These are phyloP conservation scores for Cephalopachus bancanus DNA, from an alignment of 2,797 vertebrate genomes.

Conservation along the genomic window DNA sequence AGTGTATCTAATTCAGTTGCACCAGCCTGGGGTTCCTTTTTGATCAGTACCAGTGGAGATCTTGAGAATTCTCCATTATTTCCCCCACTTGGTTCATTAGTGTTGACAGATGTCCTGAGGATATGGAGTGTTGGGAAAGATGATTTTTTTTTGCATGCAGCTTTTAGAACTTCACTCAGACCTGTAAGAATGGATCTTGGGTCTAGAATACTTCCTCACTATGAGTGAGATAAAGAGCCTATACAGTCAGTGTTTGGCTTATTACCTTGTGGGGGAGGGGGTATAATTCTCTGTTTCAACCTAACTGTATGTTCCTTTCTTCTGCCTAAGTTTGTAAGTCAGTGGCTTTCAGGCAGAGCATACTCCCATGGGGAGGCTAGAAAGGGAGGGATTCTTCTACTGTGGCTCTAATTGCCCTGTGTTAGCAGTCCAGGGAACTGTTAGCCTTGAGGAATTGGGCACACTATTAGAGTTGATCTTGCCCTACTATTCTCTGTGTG, in stretches of 20 bases:
- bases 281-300: neutral
- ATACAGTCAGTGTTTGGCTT: neutral
- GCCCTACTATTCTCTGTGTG: neutral
- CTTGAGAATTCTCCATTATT: neutral
- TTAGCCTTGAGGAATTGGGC: neutral
- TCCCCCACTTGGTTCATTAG: neutral
- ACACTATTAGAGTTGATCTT: neutral
- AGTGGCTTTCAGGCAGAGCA: neutral
- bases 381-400: neutral
- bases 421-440: neutral
- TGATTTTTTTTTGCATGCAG: no score
- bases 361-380: neutral
- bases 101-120: neutral
- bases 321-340: neutral
- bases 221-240: neutral
- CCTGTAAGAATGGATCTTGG: neutral
- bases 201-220: neutral
- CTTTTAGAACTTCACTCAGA: neutral
- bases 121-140: neutral
- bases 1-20: neutral
- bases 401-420: neutral
- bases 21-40: neutral
- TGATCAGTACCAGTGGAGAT: neutral
- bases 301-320: neutral
- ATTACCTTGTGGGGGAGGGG: no score